Evolutionary conservation across 2,113 vertebrate genomes (phyloP), one percentile per base, ranked within the genome.

Genomic region (Bufo gargarizans): DNA sequence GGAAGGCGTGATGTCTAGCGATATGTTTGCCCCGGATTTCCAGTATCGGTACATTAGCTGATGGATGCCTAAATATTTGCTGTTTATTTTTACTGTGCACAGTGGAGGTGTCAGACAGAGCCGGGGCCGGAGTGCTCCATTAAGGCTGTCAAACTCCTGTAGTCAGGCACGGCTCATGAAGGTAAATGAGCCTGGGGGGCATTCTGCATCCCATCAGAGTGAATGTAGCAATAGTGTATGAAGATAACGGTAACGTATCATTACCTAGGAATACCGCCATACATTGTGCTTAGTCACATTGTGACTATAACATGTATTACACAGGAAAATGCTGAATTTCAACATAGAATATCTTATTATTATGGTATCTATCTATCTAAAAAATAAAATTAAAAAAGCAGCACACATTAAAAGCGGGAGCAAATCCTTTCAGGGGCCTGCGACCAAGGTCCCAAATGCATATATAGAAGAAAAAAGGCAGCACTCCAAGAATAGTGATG

Each of bases 21-120:
- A 85, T 88, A 88, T 90, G 63, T 82, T 76, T 89, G 90, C 90
- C 89, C 87, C 91, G 91, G 89, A 85, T 88, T 86, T 91, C 90
- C 86, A 90, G 53, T 20, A n/a, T 4, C 92, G 91, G 90, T 89
- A 65, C 88, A 91, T 90, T 91, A 91, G 89, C 90, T 63, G 72
- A 92, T 90, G 72, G 90, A 90, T 84, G 87, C 86, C 89, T 89
- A 92, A 90, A 90, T 90, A 90, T 91, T 91, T 83, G 45, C 56
- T 86, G 45, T 63, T 83, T 83, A 74, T 72, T 81, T 87, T 83
- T 61, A 61, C 71, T 53, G 20, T 47, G 71, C 71, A 84, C 59
- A 77, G 55, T 88, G 80, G 77, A 84, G 79, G 80, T 83, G 80
- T 88, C 80, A 83, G 80, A 83, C 86, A 77, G 86, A 61, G 86